Conservation (phyloP, 2,888 invertebrate species). For the Chaetogeoica ovagalla region DNA sequence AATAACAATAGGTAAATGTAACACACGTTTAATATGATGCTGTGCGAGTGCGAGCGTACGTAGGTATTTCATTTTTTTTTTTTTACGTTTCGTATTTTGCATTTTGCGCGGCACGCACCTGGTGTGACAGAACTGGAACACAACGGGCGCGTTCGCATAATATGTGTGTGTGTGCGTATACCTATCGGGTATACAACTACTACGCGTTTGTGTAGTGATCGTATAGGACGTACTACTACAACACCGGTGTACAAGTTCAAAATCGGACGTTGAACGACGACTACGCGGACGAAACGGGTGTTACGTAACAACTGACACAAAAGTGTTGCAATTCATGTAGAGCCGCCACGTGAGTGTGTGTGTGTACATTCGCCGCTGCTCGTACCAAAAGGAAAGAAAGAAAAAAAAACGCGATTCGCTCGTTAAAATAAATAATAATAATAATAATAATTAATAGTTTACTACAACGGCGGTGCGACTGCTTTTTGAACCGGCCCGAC, state of each 20-base stretch:
- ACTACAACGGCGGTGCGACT: too few species aligned
- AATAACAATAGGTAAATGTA: too few species aligned
- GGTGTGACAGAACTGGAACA: constrained; percentile 40
- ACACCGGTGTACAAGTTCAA: background rate
- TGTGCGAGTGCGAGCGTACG: too few species aligned
- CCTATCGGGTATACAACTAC: too few species aligned
- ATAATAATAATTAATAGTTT: too few species aligned
- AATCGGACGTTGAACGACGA: constrained; percentile 17
- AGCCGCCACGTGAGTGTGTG: too few species aligned
- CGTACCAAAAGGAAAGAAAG: background rate
- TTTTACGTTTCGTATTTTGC: constrained; percentile 10
- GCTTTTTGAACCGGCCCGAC: too few species aligned
- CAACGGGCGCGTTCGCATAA: background rate
- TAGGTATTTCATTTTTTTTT: background rate
- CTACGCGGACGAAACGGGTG: constrained; percentile 24
- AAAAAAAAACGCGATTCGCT: background rate
- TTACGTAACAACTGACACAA: background rate
- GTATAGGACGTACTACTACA: too few species aligned
- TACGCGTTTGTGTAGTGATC: too few species aligned
- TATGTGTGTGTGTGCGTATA: too few species aligned
- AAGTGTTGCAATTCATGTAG: constrained; percentile 14
- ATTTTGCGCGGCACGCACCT: constrained; percentile 1
- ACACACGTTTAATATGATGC: background rate
- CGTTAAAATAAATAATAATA: too few species aligned
- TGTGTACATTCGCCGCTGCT: background rate